phyloP scores from a whole-genome alignment of 2,888 invertebrate genomes.

The Dryobotodes eremita region DNA sequence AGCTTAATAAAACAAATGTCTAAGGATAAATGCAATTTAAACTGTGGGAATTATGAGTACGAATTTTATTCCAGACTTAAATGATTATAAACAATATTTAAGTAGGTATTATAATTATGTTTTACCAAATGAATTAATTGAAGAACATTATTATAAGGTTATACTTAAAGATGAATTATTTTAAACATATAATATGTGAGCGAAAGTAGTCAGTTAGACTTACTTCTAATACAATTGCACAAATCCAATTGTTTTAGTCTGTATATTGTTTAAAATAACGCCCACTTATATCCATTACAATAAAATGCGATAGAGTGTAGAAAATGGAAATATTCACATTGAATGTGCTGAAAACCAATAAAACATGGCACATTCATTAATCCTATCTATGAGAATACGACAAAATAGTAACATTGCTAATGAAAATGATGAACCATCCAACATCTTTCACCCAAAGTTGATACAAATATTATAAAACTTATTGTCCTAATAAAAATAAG shows the following conservation, averaged over 20 bases:
- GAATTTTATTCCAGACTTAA: constrained; percentile 62
- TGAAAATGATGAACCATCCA: constrained; percentile 19
- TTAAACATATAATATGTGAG: constrained; percentile 39
- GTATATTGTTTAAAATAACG: constrained; percentile 52
- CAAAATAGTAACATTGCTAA: constrained; percentile 17
- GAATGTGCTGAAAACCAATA: constrained; percentile 84
- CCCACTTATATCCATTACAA: constrained; percentile 60
- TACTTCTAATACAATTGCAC: constrained; percentile 33
- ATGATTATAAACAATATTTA: constrained; percentile 60
- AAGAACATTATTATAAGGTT: constrained; percentile 53
- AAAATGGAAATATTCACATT: constrained; percentile 83
- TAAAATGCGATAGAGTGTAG: constrained; percentile 88
- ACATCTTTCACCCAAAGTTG: constrained; percentile 20
- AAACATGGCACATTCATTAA: constrained; percentile 71
- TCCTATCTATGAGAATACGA: constrained; percentile 29
- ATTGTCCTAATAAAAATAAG: constrained; percentile 17
- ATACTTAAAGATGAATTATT: constrained; percentile 46
- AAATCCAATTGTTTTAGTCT: constrained; percentile 33
- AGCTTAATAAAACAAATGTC: constrained; percentile 72
- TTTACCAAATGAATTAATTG: constrained; percentile 54
- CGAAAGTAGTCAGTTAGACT: constrained; percentile 30
- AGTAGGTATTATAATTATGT: constrained; percentile 55
- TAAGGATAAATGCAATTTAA: constrained; percentile 76
- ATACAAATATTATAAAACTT: constrained; percentile 20
- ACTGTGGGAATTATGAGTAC: constrained; percentile 59